phyloP scores from a whole-genome alignment of 2,113 vertebrate species.

The Chaetops frenatus region DNA sequence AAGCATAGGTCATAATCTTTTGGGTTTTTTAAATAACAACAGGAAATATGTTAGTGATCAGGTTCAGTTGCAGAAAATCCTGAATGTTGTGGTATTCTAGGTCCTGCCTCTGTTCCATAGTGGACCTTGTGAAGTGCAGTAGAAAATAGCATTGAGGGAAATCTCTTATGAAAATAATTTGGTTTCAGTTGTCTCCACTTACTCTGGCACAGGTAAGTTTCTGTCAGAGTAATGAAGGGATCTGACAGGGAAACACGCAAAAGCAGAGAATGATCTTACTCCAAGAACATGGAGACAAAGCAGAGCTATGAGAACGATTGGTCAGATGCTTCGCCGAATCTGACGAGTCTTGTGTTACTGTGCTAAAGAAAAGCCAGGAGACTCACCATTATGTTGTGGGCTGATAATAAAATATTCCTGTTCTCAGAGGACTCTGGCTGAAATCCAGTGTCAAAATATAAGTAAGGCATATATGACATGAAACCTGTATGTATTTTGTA shows the following conservation, averaged over 20 bases:
- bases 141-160: background rate
- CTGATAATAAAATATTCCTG: background rate
- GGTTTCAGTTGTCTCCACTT: background rate
- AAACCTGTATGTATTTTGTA: background rate
- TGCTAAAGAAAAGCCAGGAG: background rate
- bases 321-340: background rate
- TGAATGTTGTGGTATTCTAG: background rate
- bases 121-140: background rate
- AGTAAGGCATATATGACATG: background rate
- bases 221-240: background rate
- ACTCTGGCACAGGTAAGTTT: background rate
- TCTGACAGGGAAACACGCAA: background rate
- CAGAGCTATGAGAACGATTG: background rate
- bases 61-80: background rate
- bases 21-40: too few species aligned
- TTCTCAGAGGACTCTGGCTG: background rate
- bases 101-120: background rate
- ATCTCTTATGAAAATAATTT: background rate
- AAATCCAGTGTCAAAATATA: background rate
- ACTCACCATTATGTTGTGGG: rapidly evolving
- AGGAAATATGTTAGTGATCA: background rate
- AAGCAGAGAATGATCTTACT: background rate
- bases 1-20: background rate
- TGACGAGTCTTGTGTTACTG: background rate
- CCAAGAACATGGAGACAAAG: background rate